A percentile compares a stretch with the other conserved stretches of the same genome.
Evolutionary conservation across 1,140 invertebrate species (phyloP).

Genomic region (Pogonus chalceus): DNA sequence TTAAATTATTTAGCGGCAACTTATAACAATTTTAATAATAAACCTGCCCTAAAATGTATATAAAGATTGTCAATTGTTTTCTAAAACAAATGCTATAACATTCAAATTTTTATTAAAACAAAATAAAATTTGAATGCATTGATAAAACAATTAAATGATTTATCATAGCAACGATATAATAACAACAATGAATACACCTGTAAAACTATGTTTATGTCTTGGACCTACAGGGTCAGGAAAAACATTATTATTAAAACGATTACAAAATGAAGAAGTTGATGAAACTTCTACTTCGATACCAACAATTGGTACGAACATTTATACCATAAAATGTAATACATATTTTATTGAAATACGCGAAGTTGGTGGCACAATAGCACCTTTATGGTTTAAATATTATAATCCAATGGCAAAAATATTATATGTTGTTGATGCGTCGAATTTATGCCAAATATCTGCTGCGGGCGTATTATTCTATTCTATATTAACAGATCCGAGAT

Average conservation of each 20-base stretch:
- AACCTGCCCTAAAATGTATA: too few species aligned
- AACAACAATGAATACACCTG: conserved; percentile 4
- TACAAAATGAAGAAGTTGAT: conserved; percentile 58
- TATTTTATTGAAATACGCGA: conserved; percentile 44
- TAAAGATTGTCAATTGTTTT: too few species aligned
- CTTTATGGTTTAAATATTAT: conserved; percentile 67
- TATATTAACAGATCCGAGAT: conserved; percentile 54
- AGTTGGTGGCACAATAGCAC: conserved; percentile 68
- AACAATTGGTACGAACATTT: conserved; percentile 68
- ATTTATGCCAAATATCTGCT: conserved; percentile 71
- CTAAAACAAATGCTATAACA: too few species aligned
- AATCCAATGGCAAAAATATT: conserved; percentile 51
- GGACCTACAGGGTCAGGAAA: conserved; percentile 70
- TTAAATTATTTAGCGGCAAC: too few species aligned
- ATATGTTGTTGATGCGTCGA: conserved; percentile 67
- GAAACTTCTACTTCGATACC: conserved; percentile 61
- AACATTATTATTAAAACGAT: conserved; percentile 62
- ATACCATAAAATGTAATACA: conserved; percentile 46
- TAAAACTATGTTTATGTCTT: conserved; percentile 51
- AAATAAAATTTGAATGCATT: too few species aligned
- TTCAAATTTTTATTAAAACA: too few species aligned
- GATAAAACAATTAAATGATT: too few species aligned
- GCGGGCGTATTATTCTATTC: conserved; percentile 65
- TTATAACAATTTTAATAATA: too few species aligned
- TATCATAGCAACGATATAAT: too few species aligned